Conservation (phyloP, 2,888 invertebrate genomes). For the Catonia carolina region DNA sequence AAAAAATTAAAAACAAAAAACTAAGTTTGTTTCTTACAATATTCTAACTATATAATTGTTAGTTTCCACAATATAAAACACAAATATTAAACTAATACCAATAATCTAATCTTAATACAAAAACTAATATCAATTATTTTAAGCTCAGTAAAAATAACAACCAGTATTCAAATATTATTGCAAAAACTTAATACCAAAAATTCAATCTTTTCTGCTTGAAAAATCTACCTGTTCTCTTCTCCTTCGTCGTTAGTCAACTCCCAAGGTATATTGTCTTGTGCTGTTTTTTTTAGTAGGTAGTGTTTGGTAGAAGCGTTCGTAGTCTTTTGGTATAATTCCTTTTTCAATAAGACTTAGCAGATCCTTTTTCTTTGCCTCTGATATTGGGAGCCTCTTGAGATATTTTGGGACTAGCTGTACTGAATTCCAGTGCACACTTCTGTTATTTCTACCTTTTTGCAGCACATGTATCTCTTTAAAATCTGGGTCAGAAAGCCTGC, state of each 20-base stretch:
- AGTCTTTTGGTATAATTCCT: constrained; percentile 1
- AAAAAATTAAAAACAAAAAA: too few relatives aligned
- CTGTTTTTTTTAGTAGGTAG: background rate
- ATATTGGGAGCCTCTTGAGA: background rate
- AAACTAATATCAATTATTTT: too few relatives aligned
- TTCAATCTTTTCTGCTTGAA: too few relatives aligned
- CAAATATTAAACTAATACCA: too few relatives aligned
- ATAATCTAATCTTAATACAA: too few relatives aligned
- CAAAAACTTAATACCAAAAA: too few relatives aligned
- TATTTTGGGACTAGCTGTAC: constrained; percentile 1
- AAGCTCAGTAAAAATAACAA: too few relatives aligned
- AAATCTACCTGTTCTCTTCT: too few relatives aligned
- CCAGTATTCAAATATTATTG: too few relatives aligned
- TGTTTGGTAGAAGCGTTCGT: background rate
- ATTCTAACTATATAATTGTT: too few relatives aligned
- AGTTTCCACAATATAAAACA: too few relatives aligned
- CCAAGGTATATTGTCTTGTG: constrained; percentile 4
- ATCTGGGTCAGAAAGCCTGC: constrained; percentile 1
- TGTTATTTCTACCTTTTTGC: background rate
- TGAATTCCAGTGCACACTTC: background rate
- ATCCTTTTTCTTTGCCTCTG: constrained; percentile 1
- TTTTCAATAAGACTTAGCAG: constrained; percentile 3
- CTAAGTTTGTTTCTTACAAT: too few relatives aligned
- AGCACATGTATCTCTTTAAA: background rate
- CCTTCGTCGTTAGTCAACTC: constrained; percentile 8